These are phyloP conservation scores for Lordiphosa stackelbergi DNA, from an alignment of 1,140 invertebrate species.

Conservation along the genomic window DNA sequence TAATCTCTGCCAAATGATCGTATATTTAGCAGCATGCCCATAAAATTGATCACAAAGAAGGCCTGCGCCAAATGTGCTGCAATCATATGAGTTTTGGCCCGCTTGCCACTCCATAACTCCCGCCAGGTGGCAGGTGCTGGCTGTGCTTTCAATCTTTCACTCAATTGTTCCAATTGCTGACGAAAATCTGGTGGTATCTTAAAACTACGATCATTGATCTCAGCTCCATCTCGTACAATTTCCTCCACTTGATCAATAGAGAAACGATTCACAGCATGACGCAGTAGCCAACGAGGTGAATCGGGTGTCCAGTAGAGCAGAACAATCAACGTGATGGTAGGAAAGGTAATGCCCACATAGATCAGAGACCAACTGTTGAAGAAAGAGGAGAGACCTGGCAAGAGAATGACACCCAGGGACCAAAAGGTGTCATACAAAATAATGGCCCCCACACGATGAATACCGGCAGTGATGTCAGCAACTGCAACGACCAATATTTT, in stretches of 20 bases:
- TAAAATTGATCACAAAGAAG: conserved; percentile 76
- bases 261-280: conserved; percentile 50
- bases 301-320: conserved; percentile 77
- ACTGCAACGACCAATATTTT: conserved; percentile 29
- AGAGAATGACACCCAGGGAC: conserved; percentile 77
- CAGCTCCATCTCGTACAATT: conserved; percentile 68
- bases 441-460: conserved; percentile 73
- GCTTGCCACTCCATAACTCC: conserved; percentile 65
- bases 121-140: conserved; percentile 56
- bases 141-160: conserved; percentile 50
- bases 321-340: conserved; percentile 72
- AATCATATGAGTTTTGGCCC: conserved; percentile 66
- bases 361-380: conserved; percentile 76
- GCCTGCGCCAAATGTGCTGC: conserved; percentile 69
- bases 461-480: conserved; percentile 73
- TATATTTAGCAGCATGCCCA: conserved; percentile 77
- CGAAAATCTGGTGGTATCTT: conserved; percentile 70
- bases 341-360: conserved; percentile 77
- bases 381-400: conserved; percentile 74
- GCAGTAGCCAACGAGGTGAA: conserved; percentile 76
- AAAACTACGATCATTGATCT: conserved; percentile 71
- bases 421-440: conserved; percentile 77
- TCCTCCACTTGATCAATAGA: conserved; percentile 58
- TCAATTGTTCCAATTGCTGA: conserved; percentile 59
- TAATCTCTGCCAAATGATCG: conserved; percentile 76